Evolutionary conservation across 2,113 vertebrate species (phyloP), one percentile per base, ranked within the genome.

Genomic region (Seriola quinqueradiata): DNA sequence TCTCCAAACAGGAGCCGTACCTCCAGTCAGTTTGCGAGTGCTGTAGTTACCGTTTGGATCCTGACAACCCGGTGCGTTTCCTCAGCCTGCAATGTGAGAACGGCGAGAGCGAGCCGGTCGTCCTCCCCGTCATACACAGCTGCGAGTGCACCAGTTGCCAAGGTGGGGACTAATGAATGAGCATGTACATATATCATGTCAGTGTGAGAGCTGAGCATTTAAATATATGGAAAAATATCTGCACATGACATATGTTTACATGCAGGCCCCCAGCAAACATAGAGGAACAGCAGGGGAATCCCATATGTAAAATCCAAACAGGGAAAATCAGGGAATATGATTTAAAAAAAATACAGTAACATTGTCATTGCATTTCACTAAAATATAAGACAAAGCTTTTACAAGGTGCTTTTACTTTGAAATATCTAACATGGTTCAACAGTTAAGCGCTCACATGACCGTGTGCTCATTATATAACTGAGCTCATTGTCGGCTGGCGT

Each of bases 131-230:
- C 90, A 98, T 98, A 59, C 96, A 95, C 88, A 97, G 96, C 92
- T 98, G 97, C 55, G 96, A 97, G 79, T 97, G 97, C 92, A 96
- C 95, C 72, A 94, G 95, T 90, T 97, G 97, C 85, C 97, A 97
- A 84, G 96, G 97, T 97, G 84, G 74, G 95, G 61, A 64, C 5
- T 1, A 23, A 44, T 32, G n/a, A 74, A 36, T n/a, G 46, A 32
- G 61, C 59, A 75, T 83, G 55, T 40, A 10, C 60, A 10, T 66
- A 42, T 42, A 40, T 34, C 23, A 73, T 38, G 32, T 79, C 21
- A 10, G n/a, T 1, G 48, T 0, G 11, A 75, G 46, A 58, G 52
- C 8, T 1, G 6, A 42, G 13, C 12, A 48, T 81, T 84, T 83
- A 32, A 83, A 72, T 83, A 28, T 4, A 84, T 81, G 76, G 23